Evolutionary conservation across 2,113 vertebrate genomes (phyloP), one percentile per base, ranked within the genome.

Genomic region (Seriola dumerili): DNA sequence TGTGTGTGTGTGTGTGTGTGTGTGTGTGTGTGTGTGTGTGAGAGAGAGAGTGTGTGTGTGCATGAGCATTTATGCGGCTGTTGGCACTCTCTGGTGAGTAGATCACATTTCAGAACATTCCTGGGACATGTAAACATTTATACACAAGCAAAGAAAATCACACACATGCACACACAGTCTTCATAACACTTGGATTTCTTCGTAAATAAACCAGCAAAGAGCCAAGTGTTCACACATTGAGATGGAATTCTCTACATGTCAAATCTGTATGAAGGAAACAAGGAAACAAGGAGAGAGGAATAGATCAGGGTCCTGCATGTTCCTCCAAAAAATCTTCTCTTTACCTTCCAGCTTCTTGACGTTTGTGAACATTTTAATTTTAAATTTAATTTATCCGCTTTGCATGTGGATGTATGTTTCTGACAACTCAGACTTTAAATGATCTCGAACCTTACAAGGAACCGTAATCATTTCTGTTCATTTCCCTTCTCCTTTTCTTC

Each of bases 101-200:
- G 70, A 59, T 93, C 90, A 69, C 78, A 81, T 90, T 93, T 91
- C 92, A 89, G 88, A 88, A 93, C 92, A 91, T 93, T 93, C 89
- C 91, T 84, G 87, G 71, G 78, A 65, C 88, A 87, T 92, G 90
- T 92, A 93, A 94, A 94, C 90, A 92, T 93, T 93, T 92, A 90
- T 83, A 54, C 83, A 81, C 83, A 85, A 85, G 84, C 71, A 89
- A 81, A 87, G 80, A 83, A 89, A 91, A 75, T 29, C 85, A 72
- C 70, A 57, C 29, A 5, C 46, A 48, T 29, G 76, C 85, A 86
- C 67, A 76, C 72, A 81, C 78, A 80, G 73, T 74, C 55, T 72
- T 75, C 50, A 54, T 38, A 46, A 78, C 72, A 73, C 67, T 72
- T 25, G 16, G 75, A 85, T 72, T 80, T 74, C 76, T 84, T 76